A percentile compares a stretch with the other conserved stretches of the same genome.
phyloP scores from a whole-genome alignment of 1,140 invertebrate species.

The Hypsibius dujardini region DNA sequence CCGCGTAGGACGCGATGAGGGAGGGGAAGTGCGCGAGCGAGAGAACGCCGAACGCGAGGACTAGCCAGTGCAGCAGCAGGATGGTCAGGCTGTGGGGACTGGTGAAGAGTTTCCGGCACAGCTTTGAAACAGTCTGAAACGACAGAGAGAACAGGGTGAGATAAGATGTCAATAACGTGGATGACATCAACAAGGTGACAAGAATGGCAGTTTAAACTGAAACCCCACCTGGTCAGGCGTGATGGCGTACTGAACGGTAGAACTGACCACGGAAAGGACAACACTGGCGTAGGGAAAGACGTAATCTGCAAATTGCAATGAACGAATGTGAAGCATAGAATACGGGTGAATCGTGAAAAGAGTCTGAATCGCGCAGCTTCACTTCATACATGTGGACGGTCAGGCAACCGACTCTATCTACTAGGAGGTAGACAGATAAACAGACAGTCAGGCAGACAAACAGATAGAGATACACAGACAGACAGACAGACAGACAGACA shows the following conservation, averaged over 20 bases:
- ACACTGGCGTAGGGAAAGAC: conserved; percentile 83
- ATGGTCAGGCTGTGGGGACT: conserved; percentile 66
- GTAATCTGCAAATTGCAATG: conserved; percentile 54
- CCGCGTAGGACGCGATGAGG: conserved; percentile 39
- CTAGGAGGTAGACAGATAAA: no score
- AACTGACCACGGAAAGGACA: conserved; percentile 73
- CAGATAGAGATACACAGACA: conserved; percentile 23
- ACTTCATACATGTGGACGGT: no score
- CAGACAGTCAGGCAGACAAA: no score
- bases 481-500: not conserved
- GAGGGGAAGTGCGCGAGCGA: conserved; percentile 50
- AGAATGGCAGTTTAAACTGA: not conserved
- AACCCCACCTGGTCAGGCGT: conserved; percentile 55
- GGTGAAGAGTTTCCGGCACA: conserved; percentile 57
- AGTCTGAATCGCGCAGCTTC: no score
- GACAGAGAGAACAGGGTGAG: no score
- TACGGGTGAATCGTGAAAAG: no score
- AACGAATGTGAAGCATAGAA: no score
- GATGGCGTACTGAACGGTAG: conserved; percentile 73
- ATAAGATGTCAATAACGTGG: no score
- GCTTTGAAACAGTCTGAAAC: conserved; percentile 48
- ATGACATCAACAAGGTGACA: no score
- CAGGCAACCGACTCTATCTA: no score
- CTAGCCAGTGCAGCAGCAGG: conserved; percentile 68
- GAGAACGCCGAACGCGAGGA: conserved; percentile 81